Percentiles rank a stretch among this genome's conserved stretches.
Conservation (phyloP, 2,888 invertebrate genomes). For the Neoitamus cyanurus region DNA sequence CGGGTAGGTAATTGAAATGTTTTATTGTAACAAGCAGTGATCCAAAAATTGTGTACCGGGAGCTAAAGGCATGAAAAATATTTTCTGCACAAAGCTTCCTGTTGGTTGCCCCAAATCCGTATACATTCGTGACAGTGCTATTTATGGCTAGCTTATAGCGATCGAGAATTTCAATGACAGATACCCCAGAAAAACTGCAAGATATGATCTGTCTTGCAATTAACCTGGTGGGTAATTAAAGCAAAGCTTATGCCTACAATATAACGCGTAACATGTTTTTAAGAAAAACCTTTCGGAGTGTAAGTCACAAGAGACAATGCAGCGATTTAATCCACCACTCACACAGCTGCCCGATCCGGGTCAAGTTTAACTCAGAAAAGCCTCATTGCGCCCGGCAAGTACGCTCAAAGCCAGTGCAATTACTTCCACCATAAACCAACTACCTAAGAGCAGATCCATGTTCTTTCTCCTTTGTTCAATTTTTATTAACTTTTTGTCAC, state of each 20-base stretch:
- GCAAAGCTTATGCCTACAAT: background rate
- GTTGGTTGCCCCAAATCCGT: background rate
- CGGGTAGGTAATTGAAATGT: background rate
- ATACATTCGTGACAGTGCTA: background rate
- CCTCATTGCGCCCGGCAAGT: background rate
- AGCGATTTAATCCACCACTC: background rate
- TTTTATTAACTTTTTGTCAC: slow-evolving; percentile 1
- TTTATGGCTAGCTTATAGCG: background rate
- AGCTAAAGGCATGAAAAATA: background rate
- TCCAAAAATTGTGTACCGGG: background rate
- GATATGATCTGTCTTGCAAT: background rate
- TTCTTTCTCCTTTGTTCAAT: background rate
- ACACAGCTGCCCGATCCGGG: slow-evolving; percentile 4
- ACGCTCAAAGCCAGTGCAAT: background rate
- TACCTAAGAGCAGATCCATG: background rate
- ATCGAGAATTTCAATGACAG: background rate
- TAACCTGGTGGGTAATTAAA: background rate
- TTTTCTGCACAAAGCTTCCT: background rate
- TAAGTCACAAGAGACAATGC: background rate
- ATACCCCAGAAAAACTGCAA: background rate
- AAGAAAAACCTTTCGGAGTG: background rate
- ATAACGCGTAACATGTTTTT: background rate
- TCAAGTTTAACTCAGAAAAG: slow-evolving; percentile 1
- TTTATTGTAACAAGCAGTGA: background rate
- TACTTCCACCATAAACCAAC: background rate